These are phyloP conservation scores for Melipona quadrifasciata DNA, from an alignment of 1,140 invertebrate genomes.

Conservation along the genomic window DNA sequence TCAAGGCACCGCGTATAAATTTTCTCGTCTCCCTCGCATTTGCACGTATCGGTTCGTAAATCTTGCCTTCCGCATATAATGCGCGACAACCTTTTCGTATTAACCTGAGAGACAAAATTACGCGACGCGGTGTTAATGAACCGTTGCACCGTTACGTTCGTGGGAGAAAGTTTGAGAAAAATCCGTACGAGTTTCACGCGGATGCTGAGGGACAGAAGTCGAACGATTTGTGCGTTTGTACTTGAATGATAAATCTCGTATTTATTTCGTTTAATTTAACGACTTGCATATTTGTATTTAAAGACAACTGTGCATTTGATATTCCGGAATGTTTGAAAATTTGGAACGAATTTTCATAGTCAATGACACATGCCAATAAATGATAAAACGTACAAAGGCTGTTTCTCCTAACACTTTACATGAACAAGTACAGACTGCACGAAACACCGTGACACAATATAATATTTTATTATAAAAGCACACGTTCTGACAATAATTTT, in stretches of 20 bases:
- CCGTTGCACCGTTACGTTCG: neutral
- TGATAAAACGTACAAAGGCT: neutral
- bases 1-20: slow-evolving; percentile 4
- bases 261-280: too few species aligned
- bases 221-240: neutral
- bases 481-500: neutral
- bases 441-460: neutral
- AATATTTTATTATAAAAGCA: neutral
- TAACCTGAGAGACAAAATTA: neutral
- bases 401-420: neutral
- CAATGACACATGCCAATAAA: neutral
- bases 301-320: too few species aligned
- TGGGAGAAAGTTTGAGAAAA: neutral
- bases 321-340: too few species aligned
- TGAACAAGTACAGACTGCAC: neutral
- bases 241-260: too few species aligned
- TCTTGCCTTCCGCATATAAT: slow-evolving; percentile 21
- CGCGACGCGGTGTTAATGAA: neutral
- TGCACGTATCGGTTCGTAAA: slow-evolving; percentile 18
- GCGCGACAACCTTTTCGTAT: neutral
- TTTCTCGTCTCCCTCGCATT: neutral
- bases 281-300: too few species aligned
- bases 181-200: neutral
- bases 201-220: neutral
- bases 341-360: neutral